Base-by-base conservation (phyloP, 1,140 invertebrate genomes). In the Anastatus disparis region DNA sequence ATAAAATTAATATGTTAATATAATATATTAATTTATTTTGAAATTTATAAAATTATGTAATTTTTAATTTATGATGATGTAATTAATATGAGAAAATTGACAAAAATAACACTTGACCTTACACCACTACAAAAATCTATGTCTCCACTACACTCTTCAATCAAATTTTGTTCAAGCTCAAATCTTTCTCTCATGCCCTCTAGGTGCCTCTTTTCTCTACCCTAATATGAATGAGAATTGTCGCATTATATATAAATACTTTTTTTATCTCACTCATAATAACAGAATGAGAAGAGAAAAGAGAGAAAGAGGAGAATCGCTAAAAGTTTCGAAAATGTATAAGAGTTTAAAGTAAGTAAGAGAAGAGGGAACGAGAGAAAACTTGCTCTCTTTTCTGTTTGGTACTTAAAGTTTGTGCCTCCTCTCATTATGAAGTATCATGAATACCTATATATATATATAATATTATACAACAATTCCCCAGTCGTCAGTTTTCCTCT, bases 321-420 rank as follows among this genome's bases (percentile, higher is more conserved):
- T 31, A 64, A 53, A 53, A 64, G 20, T 50, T 50, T 48, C n/a
- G n/a, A n/a, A 63, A 35, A 29, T 50, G 17, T 58, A 50, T 63
- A 9, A 42, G 56, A 40, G 46, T 24, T 38, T n/a, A 42, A n/a
- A n/a, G n/a, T n/a, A n/a, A n/a, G n/a, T n/a, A n/a, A n/a, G n/a
- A 42, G 24, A 26, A 44, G 58, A 35, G 46, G 13, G 44, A 48
- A n/a, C 10, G 22, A 31, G 27, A 38, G 29, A 38, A 22, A 24
- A 6, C 40, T 50, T 68, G 42, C 4, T 6, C 55, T 68, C 53
- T 40, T 68, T 68, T 20, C 53, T n/a, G 2, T n/a, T n/a, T 6
- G 64, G 52, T 67, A 58, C 64, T 67, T 67, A 48, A 46, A 67
- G 15, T 67, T 67, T 40, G 20, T 67, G 20, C 52, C 53, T 67